Evolutionary conservation across 2,113 vertebrate species (phyloP).

Genomic region (Fregetta grallaria): DNA sequence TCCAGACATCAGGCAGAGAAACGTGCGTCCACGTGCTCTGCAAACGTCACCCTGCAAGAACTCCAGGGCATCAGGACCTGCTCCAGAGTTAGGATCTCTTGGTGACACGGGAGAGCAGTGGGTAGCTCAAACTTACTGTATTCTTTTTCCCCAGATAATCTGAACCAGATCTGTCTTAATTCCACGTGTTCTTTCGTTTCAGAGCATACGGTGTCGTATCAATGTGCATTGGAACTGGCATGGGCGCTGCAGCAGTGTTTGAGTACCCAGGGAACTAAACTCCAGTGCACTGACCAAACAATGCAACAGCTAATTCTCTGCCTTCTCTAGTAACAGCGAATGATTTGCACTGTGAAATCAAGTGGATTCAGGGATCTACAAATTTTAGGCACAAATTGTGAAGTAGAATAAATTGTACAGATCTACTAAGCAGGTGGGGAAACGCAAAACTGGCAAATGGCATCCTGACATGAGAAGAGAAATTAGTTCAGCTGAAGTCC

Average conservation of each 20-base stretch:
- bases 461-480: not conserved
- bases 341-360: slow-evolving; percentile 14
- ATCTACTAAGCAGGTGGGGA: not conserved
- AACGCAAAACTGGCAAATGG: not conserved
- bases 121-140: not conserved
- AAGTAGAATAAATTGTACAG: not conserved
- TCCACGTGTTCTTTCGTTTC: not conserved
- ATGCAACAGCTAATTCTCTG: not conserved
- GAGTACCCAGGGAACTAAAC: slow-evolving; percentile 82
- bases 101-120: not conserved
- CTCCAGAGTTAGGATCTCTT: not conserved
- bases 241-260: slow-evolving; percentile 93
- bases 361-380: not conserved
- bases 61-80: not conserved
- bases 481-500: not conserved
- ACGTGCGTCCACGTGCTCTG: fast-evolving
- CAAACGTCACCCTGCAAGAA: not conserved
- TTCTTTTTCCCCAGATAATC: not conserved
- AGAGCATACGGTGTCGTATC: slow-evolving; percentile 89
- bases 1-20: not conserved
- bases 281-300: not conserved
- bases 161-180: not conserved
- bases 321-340: not conserved
- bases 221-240: slow-evolving; percentile 96
- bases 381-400: not conserved